These are phyloP conservation scores for Cirrhinus molitorella DNA, from an alignment of 2,797 vertebrate species.

Conservation along the genomic window DNA sequence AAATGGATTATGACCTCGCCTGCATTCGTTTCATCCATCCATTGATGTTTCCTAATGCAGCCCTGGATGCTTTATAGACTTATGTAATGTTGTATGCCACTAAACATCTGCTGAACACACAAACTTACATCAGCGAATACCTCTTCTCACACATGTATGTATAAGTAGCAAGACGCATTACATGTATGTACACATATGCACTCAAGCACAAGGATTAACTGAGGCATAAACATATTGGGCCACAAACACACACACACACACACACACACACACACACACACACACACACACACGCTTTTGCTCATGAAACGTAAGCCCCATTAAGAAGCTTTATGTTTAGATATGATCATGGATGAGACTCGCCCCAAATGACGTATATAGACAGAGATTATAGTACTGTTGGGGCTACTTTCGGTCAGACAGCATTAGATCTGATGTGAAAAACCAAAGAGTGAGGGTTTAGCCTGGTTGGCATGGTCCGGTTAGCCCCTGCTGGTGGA, in stretches of 20 bases:
- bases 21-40: neutral
- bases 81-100: constrained; percentile 23
- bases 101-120: constrained; percentile 25
- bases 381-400: neutral
- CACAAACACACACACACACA: neutral
- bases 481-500: neutral
- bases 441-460: constrained; percentile 7
- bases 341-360: constrained; percentile 30
- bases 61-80: constrained; percentile 21
- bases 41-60: constrained; percentile 14
- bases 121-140: neutral
- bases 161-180: neutral
- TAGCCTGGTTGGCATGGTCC: neutral
- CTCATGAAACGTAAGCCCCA: constrained; percentile 25
- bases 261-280: too few species aligned
- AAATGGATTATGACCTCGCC: constrained; percentile 30
- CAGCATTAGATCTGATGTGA: neutral
- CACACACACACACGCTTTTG: constrained; percentile 16
- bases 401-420: neutral
- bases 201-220: constrained; percentile 31
- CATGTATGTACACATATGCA: neutral
- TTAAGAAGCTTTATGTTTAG: constrained; percentile 40
- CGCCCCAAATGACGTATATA: neutral
- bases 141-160: neutral
- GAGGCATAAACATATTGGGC: constrained; percentile 12